A percentile compares a stretch with the other conserved stretches of the same genome.
Evolutionary conservation across 2,888 invertebrate species (phyloP).

Genomic region (Lacanobia wlatinum): DNA sequence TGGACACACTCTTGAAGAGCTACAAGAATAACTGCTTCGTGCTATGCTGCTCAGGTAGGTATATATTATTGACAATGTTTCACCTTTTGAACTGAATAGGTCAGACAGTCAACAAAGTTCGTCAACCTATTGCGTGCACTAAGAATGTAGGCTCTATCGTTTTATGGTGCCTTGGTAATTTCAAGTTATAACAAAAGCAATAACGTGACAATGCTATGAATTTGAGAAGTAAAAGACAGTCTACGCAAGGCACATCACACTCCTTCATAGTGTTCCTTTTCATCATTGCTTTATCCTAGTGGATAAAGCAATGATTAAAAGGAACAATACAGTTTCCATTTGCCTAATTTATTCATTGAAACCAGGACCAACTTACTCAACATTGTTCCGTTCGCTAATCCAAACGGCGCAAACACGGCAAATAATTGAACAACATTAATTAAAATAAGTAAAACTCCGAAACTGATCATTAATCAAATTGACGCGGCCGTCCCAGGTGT

Average conservation of each 20-base stretch:
- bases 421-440: slow-evolving; percentile 50
- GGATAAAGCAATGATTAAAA: slow-evolving; percentile 9
- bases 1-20: background rate
- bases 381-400: slow-evolving; percentile 25
- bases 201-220: background rate
- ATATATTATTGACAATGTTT: slow-evolving; percentile 16
- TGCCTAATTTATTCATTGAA: slow-evolving; percentile 48
- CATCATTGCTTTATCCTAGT: no score
- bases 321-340: slow-evolving; percentile 21
- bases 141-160: background rate
- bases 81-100: background rate
- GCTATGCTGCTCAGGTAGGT: background rate
- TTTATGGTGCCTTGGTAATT: slow-evolving; percentile 2
- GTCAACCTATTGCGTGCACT: background rate
- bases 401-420: slow-evolving; percentile 24
- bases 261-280: no score
- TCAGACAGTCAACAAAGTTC: slow-evolving; percentile 4
- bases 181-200: background rate
- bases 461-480: slow-evolving; percentile 55
- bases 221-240: background rate
- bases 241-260: background rate
- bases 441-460: slow-evolving; percentile 54
- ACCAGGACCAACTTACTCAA: slow-evolving; percentile 33
- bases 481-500: slow-evolving; percentile 57
- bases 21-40: background rate